phyloP scores from a whole-genome alignment of 2,797 vertebrate species.

The Taenioides sp. region DNA sequence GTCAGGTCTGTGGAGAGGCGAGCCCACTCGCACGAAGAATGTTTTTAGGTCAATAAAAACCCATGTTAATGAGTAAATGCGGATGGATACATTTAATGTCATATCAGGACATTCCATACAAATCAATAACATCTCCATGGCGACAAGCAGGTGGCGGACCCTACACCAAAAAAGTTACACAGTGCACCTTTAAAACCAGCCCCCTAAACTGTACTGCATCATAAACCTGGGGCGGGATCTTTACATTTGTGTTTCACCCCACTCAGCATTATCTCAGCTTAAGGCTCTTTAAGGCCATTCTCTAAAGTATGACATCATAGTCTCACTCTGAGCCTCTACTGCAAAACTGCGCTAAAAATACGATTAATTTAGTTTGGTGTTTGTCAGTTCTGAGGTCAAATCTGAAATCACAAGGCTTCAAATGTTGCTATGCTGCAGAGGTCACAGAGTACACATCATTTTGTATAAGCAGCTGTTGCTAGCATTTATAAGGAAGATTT shows the following conservation, averaged over 20 bases:
- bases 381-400: conserved; percentile 8
- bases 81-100: no score
- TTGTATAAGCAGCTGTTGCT: conserved; percentile 47
- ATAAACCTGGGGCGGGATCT: conserved; percentile 32
- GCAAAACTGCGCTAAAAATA: conserved; percentile 12
- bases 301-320: conserved; percentile 64
- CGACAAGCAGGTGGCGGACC: no score
- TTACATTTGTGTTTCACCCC: conserved; percentile 33
- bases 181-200: not conserved
- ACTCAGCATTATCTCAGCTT: conserved; percentile 55
- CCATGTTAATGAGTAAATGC: no score
- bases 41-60: no score
- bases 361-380: conserved; percentile 15
- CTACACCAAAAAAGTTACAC: no score
- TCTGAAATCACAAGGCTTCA: conserved; percentile 45
- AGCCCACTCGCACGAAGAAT: no score
- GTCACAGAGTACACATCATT: conserved; percentile 60
- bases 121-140: no score
- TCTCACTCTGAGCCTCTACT: conserved; percentile 8
- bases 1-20: no score
- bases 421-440: conserved; percentile 50
- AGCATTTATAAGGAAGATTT: conserved; percentile 36
- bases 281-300: conserved; percentile 42
- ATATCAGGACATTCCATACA: no score
- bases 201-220: conserved; percentile 27